These are phyloP conservation scores for Scomber japonicus DNA, from an alignment of 2,113 vertebrate genomes.

Conservation along the genomic window DNA sequence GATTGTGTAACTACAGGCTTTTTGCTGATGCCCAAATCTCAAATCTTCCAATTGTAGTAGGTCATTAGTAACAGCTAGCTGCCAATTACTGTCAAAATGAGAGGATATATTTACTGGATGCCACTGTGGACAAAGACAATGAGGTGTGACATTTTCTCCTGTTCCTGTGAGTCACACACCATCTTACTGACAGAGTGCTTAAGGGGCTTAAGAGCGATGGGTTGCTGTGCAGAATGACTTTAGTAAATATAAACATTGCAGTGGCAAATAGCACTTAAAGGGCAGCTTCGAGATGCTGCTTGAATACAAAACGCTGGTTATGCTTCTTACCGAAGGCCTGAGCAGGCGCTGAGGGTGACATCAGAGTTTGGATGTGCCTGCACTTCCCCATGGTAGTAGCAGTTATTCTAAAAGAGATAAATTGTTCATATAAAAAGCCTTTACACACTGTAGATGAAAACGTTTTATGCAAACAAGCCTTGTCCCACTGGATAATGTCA, in stretches of 20 bases:
- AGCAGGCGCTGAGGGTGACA: slow-evolving; percentile 84
- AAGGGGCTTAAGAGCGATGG: slow-evolving; percentile 57
- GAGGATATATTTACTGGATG: slow-evolving; percentile 46
- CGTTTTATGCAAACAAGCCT: background rate
- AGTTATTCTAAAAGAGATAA: slow-evolving; percentile 81
- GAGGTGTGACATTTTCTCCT: slow-evolving; percentile 68
- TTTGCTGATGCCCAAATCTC: slow-evolving; percentile 26
- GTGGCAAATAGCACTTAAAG: slow-evolving; percentile 62
- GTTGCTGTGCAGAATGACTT: slow-evolving; percentile 53
- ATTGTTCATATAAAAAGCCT: background rate
- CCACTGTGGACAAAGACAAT: slow-evolving; percentile 59
- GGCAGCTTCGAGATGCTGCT: slow-evolving; percentile 36
- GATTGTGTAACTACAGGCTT: slow-evolving; percentile 16
- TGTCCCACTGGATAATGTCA: background rate
- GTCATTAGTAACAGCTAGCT: slow-evolving; percentile 63
- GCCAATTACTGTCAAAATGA: slow-evolving; percentile 55
- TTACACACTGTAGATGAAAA: background rate
- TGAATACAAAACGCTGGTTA: slow-evolving; percentile 44
- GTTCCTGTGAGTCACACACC: slow-evolving; percentile 44
- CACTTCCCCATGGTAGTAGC: slow-evolving; percentile 87
- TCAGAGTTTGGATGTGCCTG: slow-evolving; percentile 76
- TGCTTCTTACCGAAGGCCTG: slow-evolving; percentile 84
- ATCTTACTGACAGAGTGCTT: slow-evolving; percentile 60
- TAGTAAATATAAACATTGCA: slow-evolving; percentile 69
- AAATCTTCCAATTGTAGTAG: slow-evolving; percentile 20